Evolutionary conservation across 1,140 invertebrate genomes (phyloP).

Genomic region (Venustaconcha ellipsiformis): DNA sequence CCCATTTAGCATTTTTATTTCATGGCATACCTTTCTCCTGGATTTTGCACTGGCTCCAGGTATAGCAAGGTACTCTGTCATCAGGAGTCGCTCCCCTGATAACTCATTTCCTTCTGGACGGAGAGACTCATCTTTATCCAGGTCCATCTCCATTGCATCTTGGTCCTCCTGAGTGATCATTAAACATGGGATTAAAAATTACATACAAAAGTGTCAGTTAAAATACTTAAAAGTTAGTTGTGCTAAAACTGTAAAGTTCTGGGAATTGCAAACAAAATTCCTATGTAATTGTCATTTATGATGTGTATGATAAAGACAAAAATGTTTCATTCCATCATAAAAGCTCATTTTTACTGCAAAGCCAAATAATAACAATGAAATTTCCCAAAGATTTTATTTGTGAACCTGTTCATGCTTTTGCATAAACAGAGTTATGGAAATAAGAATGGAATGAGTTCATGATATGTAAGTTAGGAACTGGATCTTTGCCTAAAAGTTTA

Average conservation of each 20-base stretch:
- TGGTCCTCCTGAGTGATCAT: conserved; percentile 66
- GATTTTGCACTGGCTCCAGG: conserved; percentile 20
- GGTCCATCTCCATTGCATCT: conserved; percentile 72
- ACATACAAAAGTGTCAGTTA: not conserved
- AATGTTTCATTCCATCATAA: not conserved
- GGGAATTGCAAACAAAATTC: not conserved
- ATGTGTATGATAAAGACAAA: not conserved
- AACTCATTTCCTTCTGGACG: conserved; percentile 64
- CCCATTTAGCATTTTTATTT: not conserved
- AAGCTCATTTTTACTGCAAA: not conserved
- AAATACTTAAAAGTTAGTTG: not conserved
- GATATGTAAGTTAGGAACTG: too few relatives aligned
- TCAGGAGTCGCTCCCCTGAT: conserved; percentile 69
- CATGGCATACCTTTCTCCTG: conserved; percentile 34
- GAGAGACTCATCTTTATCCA: conserved; percentile 71
- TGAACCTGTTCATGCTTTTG: too few relatives aligned
- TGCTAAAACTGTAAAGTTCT: not conserved
- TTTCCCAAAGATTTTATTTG: too few relatives aligned
- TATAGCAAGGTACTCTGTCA: conserved; percentile 58
- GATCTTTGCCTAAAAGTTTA: too few relatives aligned
- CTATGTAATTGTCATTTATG: not conserved
- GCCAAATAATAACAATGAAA: too few relatives aligned
- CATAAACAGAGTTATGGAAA: too few relatives aligned
- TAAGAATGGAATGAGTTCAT: too few relatives aligned
- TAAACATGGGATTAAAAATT: not conserved